phyloP scores from a whole-genome alignment of 2,888 invertebrate genomes.

The Lepas anatifera region DNA sequence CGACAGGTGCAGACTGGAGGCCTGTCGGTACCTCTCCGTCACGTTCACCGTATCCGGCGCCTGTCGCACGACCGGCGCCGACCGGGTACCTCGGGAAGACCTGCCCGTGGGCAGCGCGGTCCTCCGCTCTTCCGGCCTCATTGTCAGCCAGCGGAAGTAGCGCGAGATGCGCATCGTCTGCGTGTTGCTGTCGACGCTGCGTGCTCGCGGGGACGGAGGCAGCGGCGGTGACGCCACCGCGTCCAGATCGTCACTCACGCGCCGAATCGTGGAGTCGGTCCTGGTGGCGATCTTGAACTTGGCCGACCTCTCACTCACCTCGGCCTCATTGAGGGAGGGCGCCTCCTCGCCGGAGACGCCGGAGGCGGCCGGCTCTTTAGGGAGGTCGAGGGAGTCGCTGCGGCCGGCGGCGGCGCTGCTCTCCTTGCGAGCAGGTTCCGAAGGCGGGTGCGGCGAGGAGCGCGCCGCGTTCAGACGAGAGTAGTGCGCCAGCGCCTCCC shows the following conservation, averaged over 20 bases:
- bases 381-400: slow-evolving; percentile 12
- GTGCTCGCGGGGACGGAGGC: background rate
- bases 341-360: slow-evolving; percentile 46
- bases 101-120: background rate
- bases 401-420: slow-evolving; percentile 10
- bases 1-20: background rate
- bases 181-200: slow-evolving; percentile 21
- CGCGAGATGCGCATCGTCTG: slow-evolving; percentile 27
- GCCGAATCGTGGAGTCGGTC: slow-evolving; percentile 37
- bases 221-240: background rate
- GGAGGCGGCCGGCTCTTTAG: slow-evolving; percentile 16
- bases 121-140: background rate
- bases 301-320: slow-evolving; percentile 53
- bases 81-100: background rate
- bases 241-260: slow-evolving; percentile 22
- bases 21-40: background rate
- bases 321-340: slow-evolving; percentile 60
- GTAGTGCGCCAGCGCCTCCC: slow-evolving; percentile 49
- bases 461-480: slow-evolving; percentile 43
- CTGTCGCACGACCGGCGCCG: no score
- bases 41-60: no score
- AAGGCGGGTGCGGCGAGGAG: no score
- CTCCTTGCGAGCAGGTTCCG: no score
- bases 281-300: slow-evolving; percentile 59
- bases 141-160: slow-evolving; percentile 3